Base-by-base conservation (phyloP, 2,113 vertebrate species). In the Pantherophis guttatus region DNA sequence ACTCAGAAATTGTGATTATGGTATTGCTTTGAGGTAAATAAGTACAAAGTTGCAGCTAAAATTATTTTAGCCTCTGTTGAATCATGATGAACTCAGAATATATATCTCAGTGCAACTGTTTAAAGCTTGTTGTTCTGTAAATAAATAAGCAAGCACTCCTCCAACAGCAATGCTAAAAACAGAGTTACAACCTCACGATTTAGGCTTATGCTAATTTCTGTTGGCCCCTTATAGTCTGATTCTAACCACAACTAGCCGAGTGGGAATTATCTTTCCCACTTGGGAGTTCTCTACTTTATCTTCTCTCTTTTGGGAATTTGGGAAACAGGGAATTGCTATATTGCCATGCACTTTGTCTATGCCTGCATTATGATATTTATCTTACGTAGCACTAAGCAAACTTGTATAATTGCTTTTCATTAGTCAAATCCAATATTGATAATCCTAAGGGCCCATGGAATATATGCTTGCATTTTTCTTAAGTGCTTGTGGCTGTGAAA, bases 191-290 rank as follows among this genome's bases (percentile, higher is more conserved):
- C 53, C 75, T 90, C n/a, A 65, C 9, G 54, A 29, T 17, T 87
- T 88, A 12, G 3, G 13, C 5, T 0, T 0, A 1, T 81, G 8
- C 29, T 93, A 65, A 0, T 3, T 48, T 24, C 0, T 0, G 39
- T 65, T 57, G 91, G 4, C 87, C 81, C 1, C 0, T 86, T 52
- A 58, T 44, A 29, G 29, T 44, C 93, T 70, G 0, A 26, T 57
- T 17, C 0, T 8, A 0, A 15, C 0, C 0, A 3, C n/a, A 17
- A n/a, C 91, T 89, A 81, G 2, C 57, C 58, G 65, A 8, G 0
- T 2, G 89, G 33, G 5, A 87, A 86, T 87, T 93, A 59, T 88
- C 52, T 52, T 50, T 48, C 17, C 33, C 93, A 70, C 39, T 90
- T 85, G 81, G 75, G 85, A 85, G 23, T 65, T 39, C 3, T 88